Conservation (phyloP, 2,797 vertebrate species). For the Ptychadena robeensis region DNA sequence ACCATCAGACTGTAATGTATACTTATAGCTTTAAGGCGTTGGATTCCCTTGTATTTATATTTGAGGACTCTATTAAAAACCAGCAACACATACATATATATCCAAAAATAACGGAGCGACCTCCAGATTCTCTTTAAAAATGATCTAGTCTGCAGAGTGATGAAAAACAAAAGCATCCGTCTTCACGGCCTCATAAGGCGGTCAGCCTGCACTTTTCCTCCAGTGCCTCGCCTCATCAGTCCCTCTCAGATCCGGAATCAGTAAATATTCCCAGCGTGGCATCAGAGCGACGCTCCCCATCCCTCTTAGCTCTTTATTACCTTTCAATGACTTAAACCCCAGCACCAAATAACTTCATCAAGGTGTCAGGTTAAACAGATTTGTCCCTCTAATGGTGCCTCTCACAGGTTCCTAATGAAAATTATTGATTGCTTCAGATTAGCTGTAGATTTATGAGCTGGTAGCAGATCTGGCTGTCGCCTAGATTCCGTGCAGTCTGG, state of each 20-base stretch:
- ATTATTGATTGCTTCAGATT: slow-evolving; percentile 85
- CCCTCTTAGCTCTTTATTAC: slow-evolving; percentile 80
- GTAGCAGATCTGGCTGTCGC: slow-evolving; percentile 80
- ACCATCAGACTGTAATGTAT: no score
- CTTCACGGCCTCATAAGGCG: slow-evolving; percentile 42
- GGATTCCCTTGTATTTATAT: no score
- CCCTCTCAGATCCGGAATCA: slow-evolving; percentile 68
- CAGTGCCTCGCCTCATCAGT: slow-evolving; percentile 63
- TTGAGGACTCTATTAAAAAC: no score
- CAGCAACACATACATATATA: no score
- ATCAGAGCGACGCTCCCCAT: slow-evolving; percentile 60
- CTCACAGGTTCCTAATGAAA: slow-evolving; percentile 84
- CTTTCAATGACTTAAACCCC: slow-evolving; percentile 80
- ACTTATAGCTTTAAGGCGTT: no score
- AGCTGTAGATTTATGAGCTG: slow-evolving; percentile 84
- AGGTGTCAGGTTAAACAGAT: slow-evolving; percentile 85
- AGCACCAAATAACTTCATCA: slow-evolving; percentile 85
- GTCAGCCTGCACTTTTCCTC: slow-evolving; percentile 62
- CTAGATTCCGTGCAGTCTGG: slow-evolving; percentile 75
- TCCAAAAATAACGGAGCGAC: no score
- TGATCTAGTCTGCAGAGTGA: not conserved
- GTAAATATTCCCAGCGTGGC: slow-evolving; percentile 61
- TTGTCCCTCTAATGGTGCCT: slow-evolving; percentile 81
- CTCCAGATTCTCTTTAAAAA: not conserved
- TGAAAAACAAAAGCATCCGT: slow-evolving; percentile 35